These are phyloP conservation scores for Diphyllodes magnificus DNA, from an alignment of 2,113 vertebrate species.

Conservation along the genomic window DNA sequence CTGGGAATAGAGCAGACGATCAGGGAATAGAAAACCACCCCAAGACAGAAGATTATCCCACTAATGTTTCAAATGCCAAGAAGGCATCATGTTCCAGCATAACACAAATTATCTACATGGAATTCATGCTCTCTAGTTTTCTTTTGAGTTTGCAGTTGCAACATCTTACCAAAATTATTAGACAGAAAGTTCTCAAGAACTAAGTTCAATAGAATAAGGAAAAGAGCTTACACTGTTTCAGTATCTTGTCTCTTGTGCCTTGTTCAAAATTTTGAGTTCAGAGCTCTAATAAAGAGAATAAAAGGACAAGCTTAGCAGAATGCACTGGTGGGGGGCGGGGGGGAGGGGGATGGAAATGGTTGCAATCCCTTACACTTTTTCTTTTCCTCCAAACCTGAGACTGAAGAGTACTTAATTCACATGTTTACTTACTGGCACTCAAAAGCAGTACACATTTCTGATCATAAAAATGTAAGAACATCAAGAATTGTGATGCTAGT, in stretches of 20 bases:
- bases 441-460: neutral
- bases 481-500: neutral
- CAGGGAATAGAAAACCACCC: neutral
- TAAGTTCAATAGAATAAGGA: neutral
- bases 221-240: neutral
- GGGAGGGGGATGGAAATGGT: neutral
- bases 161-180: neutral
- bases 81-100: neutral
- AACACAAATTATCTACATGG: neutral
- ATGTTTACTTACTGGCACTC: neutral
- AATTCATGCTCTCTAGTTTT: neutral
- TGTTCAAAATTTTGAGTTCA: neutral
- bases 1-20: neutral
- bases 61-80: neutral
- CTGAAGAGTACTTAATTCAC: neutral
- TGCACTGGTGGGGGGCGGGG: no score
- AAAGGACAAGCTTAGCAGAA: neutral
- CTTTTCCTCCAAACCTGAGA: neutral
- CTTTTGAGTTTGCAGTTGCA: neutral
- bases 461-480: neutral
- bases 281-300: neutral
- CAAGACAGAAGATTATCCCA: neutral
- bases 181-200: neutral
- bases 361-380: neutral
- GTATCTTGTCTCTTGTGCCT: neutral